Conservation (phyloP, 2,797 vertebrate genomes). For the Dallia pectoralis region DNA sequence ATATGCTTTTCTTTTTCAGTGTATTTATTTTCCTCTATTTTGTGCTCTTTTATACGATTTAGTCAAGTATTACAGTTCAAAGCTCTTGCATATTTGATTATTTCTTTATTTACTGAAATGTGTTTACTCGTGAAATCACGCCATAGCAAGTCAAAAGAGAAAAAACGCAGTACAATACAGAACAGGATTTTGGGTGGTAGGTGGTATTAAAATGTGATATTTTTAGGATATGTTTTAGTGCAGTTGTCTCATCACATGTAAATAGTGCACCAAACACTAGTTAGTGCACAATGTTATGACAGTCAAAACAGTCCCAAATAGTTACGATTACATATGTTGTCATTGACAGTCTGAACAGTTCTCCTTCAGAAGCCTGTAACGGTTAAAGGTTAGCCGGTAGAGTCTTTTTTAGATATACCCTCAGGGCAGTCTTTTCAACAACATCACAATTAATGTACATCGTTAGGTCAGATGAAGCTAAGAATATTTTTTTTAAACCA, state of each 20-base stretch:
- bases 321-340: not conserved
- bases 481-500: not conserved
- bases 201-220: not conserved
- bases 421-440: conserved; percentile 59
- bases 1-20: conserved; percentile 22
- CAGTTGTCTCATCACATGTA: not conserved
- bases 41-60: conserved; percentile 32
- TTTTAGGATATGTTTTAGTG: not conserved
- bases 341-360: not conserved
- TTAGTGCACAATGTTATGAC: not conserved
- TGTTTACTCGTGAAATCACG: conserved; percentile 39
- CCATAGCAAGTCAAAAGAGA: conserved; percentile 44
- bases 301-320: not conserved
- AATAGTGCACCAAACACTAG: not conserved
- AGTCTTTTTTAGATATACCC: conserved; percentile 51
- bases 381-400: not conserved
- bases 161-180: conserved; percentile 33
- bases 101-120: conserved; percentile 42
- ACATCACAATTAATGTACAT: conserved; percentile 56
- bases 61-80: conserved; percentile 54
- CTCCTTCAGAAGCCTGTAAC: not conserved
- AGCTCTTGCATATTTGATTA: conserved; percentile 61
- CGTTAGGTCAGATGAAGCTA: conserved; percentile 46
- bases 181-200: not conserved
- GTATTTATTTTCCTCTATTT: conserved; percentile 45